These are phyloP conservation scores for Lineus longissimus DNA, from an alignment of 1,140 invertebrate genomes.

Conservation along the genomic window DNA sequence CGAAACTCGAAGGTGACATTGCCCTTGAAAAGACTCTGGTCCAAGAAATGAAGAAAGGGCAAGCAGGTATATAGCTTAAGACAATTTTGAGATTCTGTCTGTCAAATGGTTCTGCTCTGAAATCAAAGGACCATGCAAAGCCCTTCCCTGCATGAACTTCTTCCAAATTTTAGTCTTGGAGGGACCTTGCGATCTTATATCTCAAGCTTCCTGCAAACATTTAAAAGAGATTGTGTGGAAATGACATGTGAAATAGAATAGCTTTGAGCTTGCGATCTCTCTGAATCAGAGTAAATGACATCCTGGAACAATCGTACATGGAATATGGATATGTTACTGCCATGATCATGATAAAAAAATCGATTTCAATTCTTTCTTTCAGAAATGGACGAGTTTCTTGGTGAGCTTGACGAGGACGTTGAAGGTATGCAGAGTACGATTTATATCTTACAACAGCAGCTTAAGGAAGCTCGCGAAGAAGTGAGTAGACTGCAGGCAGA, in stretches of 20 bases:
- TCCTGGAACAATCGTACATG: no score
- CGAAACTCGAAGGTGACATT: slow-evolving; percentile 92
- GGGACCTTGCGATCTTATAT: no score
- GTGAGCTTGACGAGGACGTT: slow-evolving; percentile 94
- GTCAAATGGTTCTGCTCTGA: neutral
- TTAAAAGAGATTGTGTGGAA: no score
- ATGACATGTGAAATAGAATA: no score
- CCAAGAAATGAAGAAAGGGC: slow-evolving; percentile 94
- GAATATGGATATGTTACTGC: no score
- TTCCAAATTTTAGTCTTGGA: no score
- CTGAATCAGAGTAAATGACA: no score
- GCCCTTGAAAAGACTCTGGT: slow-evolving; percentile 92
- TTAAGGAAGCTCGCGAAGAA: slow-evolving; percentile 56
- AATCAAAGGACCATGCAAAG: neutral
- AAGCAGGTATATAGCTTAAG: slow-evolving; percentile 69
- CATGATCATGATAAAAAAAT: no score
- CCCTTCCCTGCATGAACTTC: slow-evolving; percentile 1
- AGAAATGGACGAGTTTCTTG: slow-evolving; percentile 93
- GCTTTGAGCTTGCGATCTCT: no score
- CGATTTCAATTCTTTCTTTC: slow-evolving; percentile 41
- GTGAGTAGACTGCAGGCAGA: slow-evolving; percentile 36
- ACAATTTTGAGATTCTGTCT: no score
- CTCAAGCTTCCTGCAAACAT: no score
- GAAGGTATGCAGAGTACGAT: slow-evolving; percentile 98
- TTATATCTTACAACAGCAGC: slow-evolving; percentile 85